These are phyloP conservation scores for Otolemur crassicaudatus DNA, from an alignment of 2,797 vertebrate species.

Conservation along the genomic window DNA sequence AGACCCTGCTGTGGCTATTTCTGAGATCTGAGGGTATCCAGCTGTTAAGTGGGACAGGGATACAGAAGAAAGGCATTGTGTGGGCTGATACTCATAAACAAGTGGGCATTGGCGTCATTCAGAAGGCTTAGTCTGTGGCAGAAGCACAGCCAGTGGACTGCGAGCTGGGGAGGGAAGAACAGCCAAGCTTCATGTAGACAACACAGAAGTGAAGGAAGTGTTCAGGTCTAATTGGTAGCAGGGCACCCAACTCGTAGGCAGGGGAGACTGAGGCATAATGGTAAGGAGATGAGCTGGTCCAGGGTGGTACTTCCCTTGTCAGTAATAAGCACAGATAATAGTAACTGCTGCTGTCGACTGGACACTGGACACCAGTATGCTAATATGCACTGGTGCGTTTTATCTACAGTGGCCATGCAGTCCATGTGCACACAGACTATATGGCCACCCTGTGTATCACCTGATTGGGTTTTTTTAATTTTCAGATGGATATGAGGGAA, in stretches of 20 bases:
- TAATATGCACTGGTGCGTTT: background rate
- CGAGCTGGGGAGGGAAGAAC: background rate
- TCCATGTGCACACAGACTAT: too few relatives aligned
- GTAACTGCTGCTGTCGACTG: background rate
- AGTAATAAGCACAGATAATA: background rate
- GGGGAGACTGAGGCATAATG: background rate
- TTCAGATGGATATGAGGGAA: too few relatives aligned
- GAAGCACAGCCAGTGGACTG: background rate
- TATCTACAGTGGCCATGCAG: too few relatives aligned
- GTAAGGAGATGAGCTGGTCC: background rate
- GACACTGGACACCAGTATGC: too few relatives aligned
- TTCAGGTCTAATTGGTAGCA: background rate
- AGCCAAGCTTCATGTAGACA: background rate
- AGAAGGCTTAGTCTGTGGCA: background rate
- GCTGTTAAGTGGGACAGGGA: background rate
- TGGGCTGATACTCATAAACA: background rate
- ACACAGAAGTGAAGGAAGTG: background rate
- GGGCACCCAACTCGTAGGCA: background rate
- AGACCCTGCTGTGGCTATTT: background rate
- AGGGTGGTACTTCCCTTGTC: background rate
- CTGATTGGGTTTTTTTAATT: too few relatives aligned
- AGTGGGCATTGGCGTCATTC: background rate
- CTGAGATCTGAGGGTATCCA: background rate
- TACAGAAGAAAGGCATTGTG: background rate
- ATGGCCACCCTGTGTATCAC: too few relatives aligned